Base-by-base conservation (phyloP, 2,888 invertebrate species). In the Calameuta pallipes region DNA sequence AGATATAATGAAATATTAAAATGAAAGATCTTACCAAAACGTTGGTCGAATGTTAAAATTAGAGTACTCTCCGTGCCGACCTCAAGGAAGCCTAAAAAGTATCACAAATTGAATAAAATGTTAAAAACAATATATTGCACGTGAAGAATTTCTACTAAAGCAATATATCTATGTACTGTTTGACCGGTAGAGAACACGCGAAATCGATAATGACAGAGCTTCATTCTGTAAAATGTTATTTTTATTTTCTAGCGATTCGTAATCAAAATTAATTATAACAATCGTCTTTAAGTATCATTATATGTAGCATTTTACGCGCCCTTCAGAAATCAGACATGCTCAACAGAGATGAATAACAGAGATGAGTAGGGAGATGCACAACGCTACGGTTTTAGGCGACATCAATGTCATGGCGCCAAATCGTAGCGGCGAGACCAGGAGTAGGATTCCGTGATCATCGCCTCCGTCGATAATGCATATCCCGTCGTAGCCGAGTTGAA, bases 51-150 rank as follows among this genome's bases (percentile, higher is more conserved):
- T 56, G 23, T 15, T 56, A 56, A 56, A 23, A 4, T 23, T 23
- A 56, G 9, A 56, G 23, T 56, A 23, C 23, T 56, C 2, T 56
- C 9, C 23, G 56, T 23, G 56, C 2, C 23, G 6, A 70, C 13
- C 13, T 71, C 73, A 36, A 23, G 36, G 73, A 78, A 76, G 73
- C 76, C 78, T 75, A 6, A 76, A 76, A 78, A 78, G 78, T 76
- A 33, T 75, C 15, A 77, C 76, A 77, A 74, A 74, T 77, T 79
- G 33, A 74, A 79, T 79, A 79, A 77, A 37, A 74, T 69, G 13
- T 34, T 74, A 56, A 77, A 74, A 77, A 79, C 76, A 35, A 37
- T 71, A 35, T 9, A 34, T 30, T 30, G 56, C 34, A 30, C 12
- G 71, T 73, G 73, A 71, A 37, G 76, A 73, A 70, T 68, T n/a